Percentiles rank a stretch among this genome's conserved stretches.
These are phyloP conservation scores for Stomatorhinus walkeri DNA, from an alignment of 2,797 vertebrate species.

Conservation along the genomic window DNA sequence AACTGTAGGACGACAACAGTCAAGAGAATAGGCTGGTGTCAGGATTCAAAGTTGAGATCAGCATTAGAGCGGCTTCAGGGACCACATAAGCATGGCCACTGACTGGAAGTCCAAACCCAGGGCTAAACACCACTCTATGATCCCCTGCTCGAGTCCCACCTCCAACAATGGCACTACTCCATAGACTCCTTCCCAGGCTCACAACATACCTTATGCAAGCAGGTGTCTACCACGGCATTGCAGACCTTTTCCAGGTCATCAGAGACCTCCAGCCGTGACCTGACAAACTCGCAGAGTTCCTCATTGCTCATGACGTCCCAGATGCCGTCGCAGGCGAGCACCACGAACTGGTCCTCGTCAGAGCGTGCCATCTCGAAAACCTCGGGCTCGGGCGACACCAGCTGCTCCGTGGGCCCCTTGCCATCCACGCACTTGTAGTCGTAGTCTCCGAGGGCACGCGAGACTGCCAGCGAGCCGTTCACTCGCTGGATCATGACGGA, in stretches of 20 bases:
- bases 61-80: neutral
- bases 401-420: conserved; percentile 95
- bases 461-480: conserved; percentile 94
- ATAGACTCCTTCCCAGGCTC: neutral
- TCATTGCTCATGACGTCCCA: conserved; percentile 99
- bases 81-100: neutral
- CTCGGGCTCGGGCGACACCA: conserved; percentile 96
- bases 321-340: conserved; percentile 96
- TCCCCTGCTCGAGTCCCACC: neutral
- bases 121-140: neutral
- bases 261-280: conserved; percentile 86
- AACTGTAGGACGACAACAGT: neutral
- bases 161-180: neutral
- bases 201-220: conserved; percentile 91
- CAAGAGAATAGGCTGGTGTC: neutral
- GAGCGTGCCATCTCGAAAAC: conserved; percentile 85
- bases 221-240: conserved; percentile 98
- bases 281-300: conserved; percentile 94
- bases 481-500: conserved; percentile 98
- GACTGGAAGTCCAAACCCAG: neutral
- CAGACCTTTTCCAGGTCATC: conserved; percentile 95
- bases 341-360: conserved; percentile 89
- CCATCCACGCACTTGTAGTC: conserved; percentile 98
- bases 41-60: neutral
- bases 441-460: conserved; percentile 93